Conservation (phyloP, 2,113 vertebrate species). For the Crypturellus undulatus region DNA sequence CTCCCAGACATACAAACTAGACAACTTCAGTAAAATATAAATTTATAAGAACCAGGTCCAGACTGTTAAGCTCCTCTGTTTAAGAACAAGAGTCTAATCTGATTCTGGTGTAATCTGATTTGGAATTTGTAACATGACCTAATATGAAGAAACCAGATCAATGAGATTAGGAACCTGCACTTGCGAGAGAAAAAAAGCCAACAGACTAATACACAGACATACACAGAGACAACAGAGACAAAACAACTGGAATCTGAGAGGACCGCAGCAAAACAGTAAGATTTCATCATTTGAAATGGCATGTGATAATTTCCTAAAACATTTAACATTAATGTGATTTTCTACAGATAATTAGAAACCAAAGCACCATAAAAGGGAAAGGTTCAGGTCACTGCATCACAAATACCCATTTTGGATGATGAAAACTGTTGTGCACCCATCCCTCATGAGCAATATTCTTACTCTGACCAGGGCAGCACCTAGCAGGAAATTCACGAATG, state of each 20-base stretch:
- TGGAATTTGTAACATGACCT: conserved; percentile 61
- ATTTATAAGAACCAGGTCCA: conserved; percentile 3
- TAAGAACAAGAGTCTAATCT: conserved; percentile 22
- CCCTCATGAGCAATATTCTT: not conserved
- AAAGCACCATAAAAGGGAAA: not conserved
- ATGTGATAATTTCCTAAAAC: not conserved
- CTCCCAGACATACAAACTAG: not conserved
- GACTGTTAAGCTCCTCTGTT: conserved; percentile 17
- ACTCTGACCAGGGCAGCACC: not conserved
- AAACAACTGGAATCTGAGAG: conserved; percentile 2
- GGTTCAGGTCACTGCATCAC: not conserved
- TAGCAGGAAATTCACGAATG: not conserved
- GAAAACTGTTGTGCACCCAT: not conserved
- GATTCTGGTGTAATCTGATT: conserved; percentile 55
- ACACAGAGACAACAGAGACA: conserved; percentile 3
- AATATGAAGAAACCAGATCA: conserved; percentile 23
- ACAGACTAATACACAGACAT: not conserved
- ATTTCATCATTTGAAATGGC: not conserved
- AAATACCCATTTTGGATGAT: not conserved
- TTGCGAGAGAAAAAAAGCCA: not conserved
- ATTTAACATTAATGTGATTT: not conserved
- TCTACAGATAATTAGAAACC: not conserved
- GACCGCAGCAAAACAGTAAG: not conserved
- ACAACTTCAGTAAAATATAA: not conserved
- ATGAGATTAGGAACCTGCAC: conserved; percentile 38